Evolutionary conservation across 2,113 vertebrate species (phyloP).

Genomic region (Macquaria australasica): DNA sequence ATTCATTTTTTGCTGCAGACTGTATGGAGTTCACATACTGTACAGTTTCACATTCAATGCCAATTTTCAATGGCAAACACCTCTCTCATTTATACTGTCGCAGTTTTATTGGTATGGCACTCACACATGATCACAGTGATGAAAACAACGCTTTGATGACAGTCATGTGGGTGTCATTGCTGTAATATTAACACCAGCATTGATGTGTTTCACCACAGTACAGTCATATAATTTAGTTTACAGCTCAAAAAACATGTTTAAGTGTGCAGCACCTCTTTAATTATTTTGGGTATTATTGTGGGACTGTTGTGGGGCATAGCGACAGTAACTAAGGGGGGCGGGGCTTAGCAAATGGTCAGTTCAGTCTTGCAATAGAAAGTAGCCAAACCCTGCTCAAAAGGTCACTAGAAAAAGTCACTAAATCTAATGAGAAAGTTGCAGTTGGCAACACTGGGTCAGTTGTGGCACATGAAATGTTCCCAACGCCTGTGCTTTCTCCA

Average conservation of each 20-base stretch:
- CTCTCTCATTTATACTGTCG: not conserved
- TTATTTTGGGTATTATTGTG: too few species aligned
- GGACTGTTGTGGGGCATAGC: too few species aligned
- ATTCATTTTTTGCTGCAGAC: not conserved
- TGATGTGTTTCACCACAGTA: too few species aligned
- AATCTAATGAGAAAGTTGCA: not conserved
- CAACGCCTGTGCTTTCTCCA: not conserved
- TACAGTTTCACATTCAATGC: conserved; percentile 17
- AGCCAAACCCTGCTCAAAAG: not conserved
- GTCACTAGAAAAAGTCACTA: not conserved
- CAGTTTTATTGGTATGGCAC: not conserved
- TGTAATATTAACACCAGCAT: too few species aligned
- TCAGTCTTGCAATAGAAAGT: too few species aligned
- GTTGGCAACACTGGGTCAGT: too few species aligned
- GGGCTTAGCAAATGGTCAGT: too few species aligned
- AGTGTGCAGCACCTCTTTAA: too few species aligned
- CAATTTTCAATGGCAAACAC: not conserved
- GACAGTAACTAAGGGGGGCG: too few species aligned
- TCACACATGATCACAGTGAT: not conserved
- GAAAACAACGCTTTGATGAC: not conserved
- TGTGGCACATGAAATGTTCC: not conserved
- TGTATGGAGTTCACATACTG: not conserved
- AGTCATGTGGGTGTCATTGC: not conserved
- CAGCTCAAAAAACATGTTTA: too few species aligned
- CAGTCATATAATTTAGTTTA: too few species aligned